A percentile compares a stretch with the other conserved stretches of the same genome.
phyloP scores from a whole-genome alignment of 2,113 vertebrate species.

The Prunella himalayana region DNA sequence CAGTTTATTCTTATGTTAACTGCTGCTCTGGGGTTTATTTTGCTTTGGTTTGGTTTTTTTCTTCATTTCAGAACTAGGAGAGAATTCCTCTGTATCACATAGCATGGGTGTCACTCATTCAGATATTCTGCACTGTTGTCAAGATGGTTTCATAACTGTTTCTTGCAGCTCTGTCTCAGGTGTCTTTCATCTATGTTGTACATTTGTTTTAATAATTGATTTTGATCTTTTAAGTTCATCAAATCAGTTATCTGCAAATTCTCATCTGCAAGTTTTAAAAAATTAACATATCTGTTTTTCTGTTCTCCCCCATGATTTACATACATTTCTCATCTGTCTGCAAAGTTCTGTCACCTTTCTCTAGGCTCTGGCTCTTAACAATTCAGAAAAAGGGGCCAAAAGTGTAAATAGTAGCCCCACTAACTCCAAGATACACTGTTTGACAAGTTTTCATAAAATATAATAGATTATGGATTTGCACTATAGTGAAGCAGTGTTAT shows the following conservation, averaged over 20 bases:
- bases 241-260: background rate
- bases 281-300: background rate
- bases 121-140: background rate
- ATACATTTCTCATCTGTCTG: background rate
- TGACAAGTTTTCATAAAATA: background rate
- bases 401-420: background rate
- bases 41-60: background rate
- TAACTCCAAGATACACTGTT: background rate
- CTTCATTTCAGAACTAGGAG: background rate
- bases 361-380: background rate
- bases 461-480: background rate
- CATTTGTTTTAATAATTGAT: background rate
- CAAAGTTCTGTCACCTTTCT: background rate
- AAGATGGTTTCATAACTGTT: background rate
- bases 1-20: background rate
- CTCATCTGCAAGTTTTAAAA: background rate
- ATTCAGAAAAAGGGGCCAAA: background rate
- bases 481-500: background rate
- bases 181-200: background rate
- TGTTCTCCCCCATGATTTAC: rapidly evolving
- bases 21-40: background rate
- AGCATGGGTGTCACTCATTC: background rate
- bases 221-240: background rate
- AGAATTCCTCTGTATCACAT: background rate
- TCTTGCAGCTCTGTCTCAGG: background rate